phyloP scores from a whole-genome alignment of 1,140 invertebrate species.

The Ericerus pela region DNA sequence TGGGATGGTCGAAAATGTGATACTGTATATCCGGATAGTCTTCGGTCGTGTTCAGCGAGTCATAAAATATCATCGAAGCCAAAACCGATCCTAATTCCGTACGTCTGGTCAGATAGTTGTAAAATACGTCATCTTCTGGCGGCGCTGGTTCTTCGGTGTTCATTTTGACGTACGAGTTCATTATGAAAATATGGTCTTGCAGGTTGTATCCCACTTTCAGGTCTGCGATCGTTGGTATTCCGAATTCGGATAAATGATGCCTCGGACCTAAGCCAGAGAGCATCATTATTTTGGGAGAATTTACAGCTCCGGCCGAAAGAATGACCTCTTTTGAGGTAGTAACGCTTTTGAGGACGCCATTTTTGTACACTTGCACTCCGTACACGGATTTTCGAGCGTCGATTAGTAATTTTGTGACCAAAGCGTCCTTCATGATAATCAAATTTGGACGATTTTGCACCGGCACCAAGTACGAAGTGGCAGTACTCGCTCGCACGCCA shows the following conservation, averaged over 20 bases:
- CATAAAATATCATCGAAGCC: not conserved
- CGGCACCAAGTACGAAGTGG: slow-evolving; percentile 45
- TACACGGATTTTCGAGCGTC: slow-evolving; percentile 40
- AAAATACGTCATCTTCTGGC: too few species aligned
- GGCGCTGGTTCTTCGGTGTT: too few species aligned
- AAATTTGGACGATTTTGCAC: slow-evolving; percentile 44
- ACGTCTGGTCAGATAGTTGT: slow-evolving; percentile 15
- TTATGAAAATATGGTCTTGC: slow-evolving; percentile 42
- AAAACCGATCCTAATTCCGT: slow-evolving; percentile 13
- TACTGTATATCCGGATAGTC: slow-evolving; percentile 57
- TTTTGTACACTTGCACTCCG: slow-evolving; percentile 18
- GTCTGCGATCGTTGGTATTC: slow-evolving; percentile 53
- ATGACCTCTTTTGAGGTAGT: slow-evolving; percentile 58
- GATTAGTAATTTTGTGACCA: slow-evolving; percentile 70
- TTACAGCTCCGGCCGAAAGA: slow-evolving; percentile 58
- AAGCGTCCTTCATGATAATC: slow-evolving; percentile 53
- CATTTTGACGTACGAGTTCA: slow-evolving; percentile 28
- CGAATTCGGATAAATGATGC: slow-evolving; percentile 8
- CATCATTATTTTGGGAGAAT: slow-evolving; percentile 44
- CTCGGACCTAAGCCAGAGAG: slow-evolving; percentile 44
- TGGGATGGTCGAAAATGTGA: slow-evolving; percentile 18
- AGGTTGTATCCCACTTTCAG: slow-evolving; percentile 56
- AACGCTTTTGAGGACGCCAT: slow-evolving; percentile 30
- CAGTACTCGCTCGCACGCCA: slow-evolving; percentile 38
- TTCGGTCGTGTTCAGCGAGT: slow-evolving; percentile 53